Percentiles rank a stretch among this genome's conserved stretches.
Evolutionary conservation across 2,113 vertebrate species (phyloP).

Genomic region (Nicator chloris): DNA sequence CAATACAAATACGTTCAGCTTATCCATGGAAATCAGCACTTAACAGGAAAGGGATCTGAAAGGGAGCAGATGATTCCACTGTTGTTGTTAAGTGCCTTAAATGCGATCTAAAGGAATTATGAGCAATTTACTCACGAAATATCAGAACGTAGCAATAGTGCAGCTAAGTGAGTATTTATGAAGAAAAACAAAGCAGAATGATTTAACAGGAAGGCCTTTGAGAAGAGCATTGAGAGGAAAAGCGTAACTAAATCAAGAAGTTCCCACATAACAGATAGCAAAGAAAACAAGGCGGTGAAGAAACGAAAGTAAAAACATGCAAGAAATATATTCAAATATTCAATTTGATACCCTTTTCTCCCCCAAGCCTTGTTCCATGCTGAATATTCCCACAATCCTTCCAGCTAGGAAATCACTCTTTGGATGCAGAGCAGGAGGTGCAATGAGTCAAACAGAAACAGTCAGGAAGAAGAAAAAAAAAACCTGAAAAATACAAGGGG

Average conservation of each 20-base stretch:
- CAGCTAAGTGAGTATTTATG: not conserved
- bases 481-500: not conserved
- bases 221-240: not conserved
- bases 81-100: not conserved
- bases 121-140: not conserved
- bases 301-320: constrained; percentile 18
- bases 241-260: not conserved
- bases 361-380: not conserved
- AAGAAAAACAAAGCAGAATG: not conserved
- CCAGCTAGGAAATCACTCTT: not conserved
- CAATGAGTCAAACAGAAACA: not conserved
- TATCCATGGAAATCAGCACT: not conserved
- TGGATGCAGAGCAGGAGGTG: constrained; percentile 29
- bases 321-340: not conserved
- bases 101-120: not conserved
- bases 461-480: not conserved
- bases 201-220: not conserved
- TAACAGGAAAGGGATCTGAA: not conserved
- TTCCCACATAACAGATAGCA: not conserved
- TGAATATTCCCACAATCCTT: not conserved
- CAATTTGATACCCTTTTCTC: not conserved
- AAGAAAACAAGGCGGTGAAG: not conserved
- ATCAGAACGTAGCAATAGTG: not conserved
- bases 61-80: not conserved
- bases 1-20: not conserved